Conservation (phyloP, 2,797 vertebrate species). For the Epinephelus malabaricus region DNA sequence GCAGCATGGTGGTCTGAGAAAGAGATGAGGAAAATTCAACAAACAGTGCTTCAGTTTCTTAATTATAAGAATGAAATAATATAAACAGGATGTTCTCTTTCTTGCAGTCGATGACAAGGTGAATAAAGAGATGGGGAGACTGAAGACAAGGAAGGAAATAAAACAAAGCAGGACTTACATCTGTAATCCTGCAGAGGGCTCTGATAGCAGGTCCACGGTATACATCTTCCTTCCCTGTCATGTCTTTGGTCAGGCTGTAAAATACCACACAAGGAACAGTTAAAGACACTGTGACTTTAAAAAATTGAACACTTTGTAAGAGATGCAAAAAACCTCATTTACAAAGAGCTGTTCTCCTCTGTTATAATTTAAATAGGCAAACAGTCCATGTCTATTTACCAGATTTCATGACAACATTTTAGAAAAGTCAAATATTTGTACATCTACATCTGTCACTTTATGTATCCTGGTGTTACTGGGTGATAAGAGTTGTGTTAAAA, state of each 20-base stretch:
- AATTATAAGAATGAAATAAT: neutral
- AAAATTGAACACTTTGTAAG: neutral
- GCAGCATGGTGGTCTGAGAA: conserved; percentile 95
- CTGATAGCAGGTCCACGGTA: conserved; percentile 97
- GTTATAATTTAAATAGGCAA: neutral
- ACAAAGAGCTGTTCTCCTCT: neutral
- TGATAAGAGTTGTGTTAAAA: neutral
- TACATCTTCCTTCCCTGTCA: conserved; percentile 98
- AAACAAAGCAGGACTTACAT: conserved; percentile 85
- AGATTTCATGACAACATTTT: neutral
- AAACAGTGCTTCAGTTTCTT: neutral
- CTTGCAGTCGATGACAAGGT: neutral
- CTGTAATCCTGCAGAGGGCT: conserved; percentile 97
- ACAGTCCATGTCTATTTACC: neutral
- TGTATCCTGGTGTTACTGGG: neutral
- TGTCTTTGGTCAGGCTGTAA: conserved; percentile 96
- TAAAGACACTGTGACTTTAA: neutral
- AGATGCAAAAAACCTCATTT: neutral
- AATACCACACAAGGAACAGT: conserved; percentile 16
- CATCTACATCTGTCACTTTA: neutral
- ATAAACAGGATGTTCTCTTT: neutral
- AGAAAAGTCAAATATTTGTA: neutral
- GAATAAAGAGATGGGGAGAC: neutral
- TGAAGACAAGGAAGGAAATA: neutral
- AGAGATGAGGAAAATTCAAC: neutral